Base-by-base conservation (phyloP, 2,888 invertebrate species). In the Alviniconcha strummeri region DNA sequence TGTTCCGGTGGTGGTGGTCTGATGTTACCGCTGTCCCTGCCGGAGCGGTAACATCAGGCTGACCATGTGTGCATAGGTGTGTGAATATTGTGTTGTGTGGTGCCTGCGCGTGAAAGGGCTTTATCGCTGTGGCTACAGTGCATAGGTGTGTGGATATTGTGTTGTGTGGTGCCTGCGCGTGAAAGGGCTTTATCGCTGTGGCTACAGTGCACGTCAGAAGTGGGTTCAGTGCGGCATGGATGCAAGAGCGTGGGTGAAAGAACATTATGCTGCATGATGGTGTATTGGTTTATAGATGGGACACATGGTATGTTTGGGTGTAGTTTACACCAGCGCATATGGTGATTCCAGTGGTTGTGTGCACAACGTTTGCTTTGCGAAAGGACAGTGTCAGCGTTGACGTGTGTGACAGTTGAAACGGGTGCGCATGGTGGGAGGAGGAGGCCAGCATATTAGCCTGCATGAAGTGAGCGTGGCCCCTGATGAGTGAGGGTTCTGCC, bases 11-110 rank as follows among this genome's bases (percentile, higher is more conserved):
- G 56, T 36, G 78, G 64, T 15, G 78, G 36, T 78, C 64, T 5
- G 57, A 57, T 60, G 52, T 78, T 78, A 78, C 78, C 52, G 19
- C 78, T 78, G n/a, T 52, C 36, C 78, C 78, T 78, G 78, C 78
- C n/a, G 78, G 17, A 64, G 78, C 17, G n/a, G 78, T 52, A 78
- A 78, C 60, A 78, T 57, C 2, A 6, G 78, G 13, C 78, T 64
- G 55, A 17, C 57, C 77, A 4, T 0, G 77, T 36, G 77, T 72
- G 72, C 13, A n/a, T 54, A 54, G n/a, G 56, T 55, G 75, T 55
- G 54, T 11, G 75, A 15, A 8, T n/a, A 54, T 17, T 36, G 36
- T 52, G 52, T 13, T 11, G 72, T 75, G 75, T n/a, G 75, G 52
- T 72, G 7, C 15, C 9, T 74, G 74, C 17, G 56, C 7, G 55